These are phyloP conservation scores for Macrotrachela quadricornifera DNA, from an alignment of 1,140 invertebrate species.

Conservation along the genomic window DNA sequence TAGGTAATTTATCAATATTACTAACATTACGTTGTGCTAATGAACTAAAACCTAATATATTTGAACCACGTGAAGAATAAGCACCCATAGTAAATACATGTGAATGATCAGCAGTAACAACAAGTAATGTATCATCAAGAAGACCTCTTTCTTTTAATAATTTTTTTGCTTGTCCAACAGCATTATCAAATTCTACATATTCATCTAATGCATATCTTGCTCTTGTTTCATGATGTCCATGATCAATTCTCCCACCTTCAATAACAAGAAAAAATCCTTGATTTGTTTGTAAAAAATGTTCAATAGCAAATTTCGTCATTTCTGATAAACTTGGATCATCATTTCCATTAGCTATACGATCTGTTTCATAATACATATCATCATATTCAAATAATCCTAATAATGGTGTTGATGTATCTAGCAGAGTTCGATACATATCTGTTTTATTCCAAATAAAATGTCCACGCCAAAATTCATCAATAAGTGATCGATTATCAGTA, in stretches of 20 bases:
- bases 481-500: no score
- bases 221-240: slow-evolving; percentile 57
- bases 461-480: no score
- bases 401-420: no score
- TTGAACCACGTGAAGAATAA: slow-evolving; percentile 10
- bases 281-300: slow-evolving; percentile 52
- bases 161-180: slow-evolving; percentile 18
- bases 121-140: slow-evolving; percentile 61
- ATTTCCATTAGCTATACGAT: slow-evolving; percentile 33
- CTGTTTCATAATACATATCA: slow-evolving; percentile 50
- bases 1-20: no score
- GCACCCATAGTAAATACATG: slow-evolving; percentile 22
- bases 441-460: no score
- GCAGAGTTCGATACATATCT: no score
- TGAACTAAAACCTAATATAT: slow-evolving; percentile 14
- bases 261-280: slow-evolving; percentile 71
- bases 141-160: not conserved
- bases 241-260: slow-evolving; percentile 59
- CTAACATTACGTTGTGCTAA: no score
- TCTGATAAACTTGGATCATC: slow-evolving; percentile 44
- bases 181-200: slow-evolving; percentile 50
- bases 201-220: slow-evolving; percentile 56
- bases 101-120: slow-evolving; percentile 72
- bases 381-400: slow-evolving; percentile 46
- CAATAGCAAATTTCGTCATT: slow-evolving; percentile 64